Percentiles rank a stretch among this genome's conserved stretches.
Conservation (phyloP, 2,888 invertebrate genomes). For the Spisula subtruncata region DNA sequence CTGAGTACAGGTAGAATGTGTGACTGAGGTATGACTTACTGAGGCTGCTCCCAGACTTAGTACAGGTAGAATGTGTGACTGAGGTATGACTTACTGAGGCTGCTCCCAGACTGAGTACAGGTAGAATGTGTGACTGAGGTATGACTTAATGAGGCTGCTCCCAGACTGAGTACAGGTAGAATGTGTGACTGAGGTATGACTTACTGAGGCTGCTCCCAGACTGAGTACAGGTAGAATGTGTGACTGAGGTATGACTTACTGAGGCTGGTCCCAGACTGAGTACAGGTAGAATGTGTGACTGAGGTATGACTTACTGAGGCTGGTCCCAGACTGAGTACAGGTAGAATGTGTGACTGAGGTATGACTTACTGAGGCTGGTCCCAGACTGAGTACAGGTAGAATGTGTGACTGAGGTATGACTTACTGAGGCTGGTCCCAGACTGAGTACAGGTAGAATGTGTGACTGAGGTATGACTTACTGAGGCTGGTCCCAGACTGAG, state of each 20-base stretch:
- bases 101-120: constrained; percentile 92
- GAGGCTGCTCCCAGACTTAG: constrained; percentile 94
- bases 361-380: constrained; percentile 92
- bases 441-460: constrained; percentile 88
- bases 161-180: constrained; percentile 90
- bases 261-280: constrained; percentile 94
- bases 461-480: constrained; percentile 90
- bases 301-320: constrained; percentile 90
- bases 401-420: constrained; percentile 78
- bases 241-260: constrained; percentile 88
- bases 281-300: constrained; percentile 87
- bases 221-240: constrained; percentile 87
- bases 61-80: constrained; percentile 87
- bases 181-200: constrained; percentile 77
- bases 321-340: constrained; percentile 92
- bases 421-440: constrained; percentile 95
- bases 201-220: constrained; percentile 95
- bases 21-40: constrained; percentile 88
- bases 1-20: too few species aligned
- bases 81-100: constrained; percentile 90
- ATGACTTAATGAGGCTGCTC: constrained; percentile 92
- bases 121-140: constrained; percentile 80
- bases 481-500: constrained; percentile 94
- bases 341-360: constrained; percentile 80
- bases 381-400: constrained; percentile 90